Evolutionary conservation across 2,113 vertebrate genomes (phyloP).

Genomic region (Nibea coibor): DNA sequence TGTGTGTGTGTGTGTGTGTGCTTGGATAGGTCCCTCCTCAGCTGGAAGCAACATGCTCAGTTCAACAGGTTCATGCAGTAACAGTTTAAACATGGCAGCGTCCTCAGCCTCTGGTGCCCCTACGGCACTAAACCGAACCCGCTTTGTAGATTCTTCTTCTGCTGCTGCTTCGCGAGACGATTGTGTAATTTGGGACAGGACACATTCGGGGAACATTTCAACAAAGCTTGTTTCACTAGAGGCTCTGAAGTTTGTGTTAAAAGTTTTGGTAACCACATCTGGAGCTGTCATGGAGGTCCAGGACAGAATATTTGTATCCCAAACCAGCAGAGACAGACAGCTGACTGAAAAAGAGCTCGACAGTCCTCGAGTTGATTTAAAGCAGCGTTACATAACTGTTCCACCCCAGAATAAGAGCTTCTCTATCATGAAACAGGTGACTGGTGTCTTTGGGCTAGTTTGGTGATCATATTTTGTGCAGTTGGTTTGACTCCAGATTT

Average conservation of each 20-base stretch:
- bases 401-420: too few species aligned
- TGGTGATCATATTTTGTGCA: too few species aligned
- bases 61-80: slow-evolving; percentile 55
- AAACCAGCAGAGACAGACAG: background rate
- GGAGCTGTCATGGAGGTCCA: slow-evolving; percentile 23
- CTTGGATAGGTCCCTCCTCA: slow-evolving; percentile 12
- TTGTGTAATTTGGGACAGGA: background rate
- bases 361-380: too few species aligned
- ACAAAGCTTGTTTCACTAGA: slow-evolving; percentile 4
- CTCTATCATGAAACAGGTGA: too few species aligned
- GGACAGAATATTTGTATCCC: background rate
- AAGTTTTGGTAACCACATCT: slow-evolving; percentile 19
- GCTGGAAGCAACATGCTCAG: slow-evolving; percentile 39
- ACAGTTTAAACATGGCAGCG: slow-evolving; percentile 44
- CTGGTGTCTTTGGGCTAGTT: too few species aligned
- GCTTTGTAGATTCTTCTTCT: slow-evolving; percentile 24
- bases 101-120: slow-evolving; percentile 40
- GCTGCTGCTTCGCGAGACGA: background rate
- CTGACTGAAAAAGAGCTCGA: background rate
- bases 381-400: too few species aligned
- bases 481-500: too few species aligned
- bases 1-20: slow-evolving; percentile 4
- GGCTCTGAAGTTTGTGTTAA: background rate
- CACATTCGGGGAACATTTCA: slow-evolving; percentile 1
- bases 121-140: background rate